Evolutionary conservation across 2,888 invertebrate species (phyloP), one percentile per base, ranked within the genome.

Genomic region (Nematopogon swammerdamellus): DNA sequence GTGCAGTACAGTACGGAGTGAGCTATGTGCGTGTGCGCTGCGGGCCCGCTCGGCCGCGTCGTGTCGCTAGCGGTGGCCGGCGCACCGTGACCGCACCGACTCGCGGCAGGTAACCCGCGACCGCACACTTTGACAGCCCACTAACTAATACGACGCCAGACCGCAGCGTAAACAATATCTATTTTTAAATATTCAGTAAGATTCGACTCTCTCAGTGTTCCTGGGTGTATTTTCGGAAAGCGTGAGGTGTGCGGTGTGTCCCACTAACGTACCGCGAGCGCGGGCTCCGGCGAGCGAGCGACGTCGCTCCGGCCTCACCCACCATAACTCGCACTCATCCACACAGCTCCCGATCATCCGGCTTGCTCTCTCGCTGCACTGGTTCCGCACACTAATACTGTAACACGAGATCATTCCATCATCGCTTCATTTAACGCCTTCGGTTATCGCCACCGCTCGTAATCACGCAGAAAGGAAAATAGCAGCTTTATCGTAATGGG

Each of bases 41-140:
- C 3, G 14, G 36, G 44, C 19, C 16, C 44, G 18, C 18, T 44
- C 14, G 73, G 76, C 77, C 74, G 64, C 75, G 72, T 72, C 68
- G 72, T 77, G 75, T 68, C 66, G 72, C 70, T 44, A 19, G n/a
- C 25, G 5, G 25, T 4, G 5, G 25, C 36, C 36, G 11, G 11
- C 36, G 8, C 11, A 36, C 36, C 36, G 36, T 25, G 25, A 36
- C 36, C 36, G 36, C 25, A 8, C 25, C 25, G 25, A 25, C 25
- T 25, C 25, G 25, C 36, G 36, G 36, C 36, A 36, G 36, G 36
- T 36, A 36, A 36, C 36, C 36, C 36, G 36, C 36, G 36, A 14
- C 36, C 36, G 8, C 36, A 14, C 36, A 10, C 25, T 25, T 25
- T 36, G 36, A 36, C 36, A 36, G 36, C 36, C 36, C 36, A 36